A percentile compares a stretch with the other conserved stretches of the same genome.
These are phyloP conservation scores for Nasonia longicornis DNA, from an alignment of 1,140 invertebrate genomes.

Conservation along the genomic window DNA sequence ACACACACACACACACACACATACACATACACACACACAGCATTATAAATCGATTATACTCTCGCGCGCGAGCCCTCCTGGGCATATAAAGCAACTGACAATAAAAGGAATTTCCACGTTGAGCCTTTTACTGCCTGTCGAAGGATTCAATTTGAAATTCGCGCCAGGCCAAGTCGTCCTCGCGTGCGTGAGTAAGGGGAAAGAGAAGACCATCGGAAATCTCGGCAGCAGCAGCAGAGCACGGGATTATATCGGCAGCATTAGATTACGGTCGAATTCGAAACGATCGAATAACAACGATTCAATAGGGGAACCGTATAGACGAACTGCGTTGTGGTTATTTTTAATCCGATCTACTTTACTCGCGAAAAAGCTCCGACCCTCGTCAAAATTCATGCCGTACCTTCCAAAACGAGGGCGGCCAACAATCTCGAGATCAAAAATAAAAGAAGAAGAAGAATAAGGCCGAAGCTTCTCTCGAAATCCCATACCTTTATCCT, in stretches of 20 bases:
- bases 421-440: background rate
- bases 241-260: background rate
- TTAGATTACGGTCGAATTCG: background rate
- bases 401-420: background rate
- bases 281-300: background rate
- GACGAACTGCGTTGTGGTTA: background rate
- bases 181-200: background rate
- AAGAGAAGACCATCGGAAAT: no score
- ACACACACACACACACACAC: no score
- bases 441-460: background rate
- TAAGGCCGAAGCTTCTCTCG: background rate
- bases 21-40: background rate
- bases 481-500: conserved; percentile 10
- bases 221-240: no score
- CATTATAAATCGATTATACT: conserved; percentile 36
- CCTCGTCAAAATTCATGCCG: background rate
- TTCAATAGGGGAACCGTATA: background rate
- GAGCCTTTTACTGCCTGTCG: background rate
- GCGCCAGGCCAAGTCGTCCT: background rate
- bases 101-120: conserved; percentile 14
- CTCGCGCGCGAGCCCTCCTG: background rate
- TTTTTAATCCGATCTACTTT: no score
- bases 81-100: background rate
- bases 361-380: background rate
- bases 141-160: conserved; percentile 34